phyloP scores from a whole-genome alignment of 1,140 invertebrate species.

The Lanistes nyassanus region DNA sequence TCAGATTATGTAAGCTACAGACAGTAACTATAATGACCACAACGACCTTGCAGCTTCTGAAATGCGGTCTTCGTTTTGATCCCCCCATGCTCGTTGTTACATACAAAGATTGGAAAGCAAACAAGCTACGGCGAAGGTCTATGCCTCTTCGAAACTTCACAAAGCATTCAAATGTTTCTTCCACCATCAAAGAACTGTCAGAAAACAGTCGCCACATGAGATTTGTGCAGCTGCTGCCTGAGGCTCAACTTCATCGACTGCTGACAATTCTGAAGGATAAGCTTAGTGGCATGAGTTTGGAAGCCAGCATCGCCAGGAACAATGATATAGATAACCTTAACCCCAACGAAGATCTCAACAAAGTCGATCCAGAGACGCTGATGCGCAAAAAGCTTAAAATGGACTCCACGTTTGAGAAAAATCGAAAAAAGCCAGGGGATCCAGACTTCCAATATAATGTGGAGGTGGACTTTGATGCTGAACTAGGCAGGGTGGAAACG shows the following conservation, averaged over 20 bases:
- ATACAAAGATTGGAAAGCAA: conserved; percentile 50
- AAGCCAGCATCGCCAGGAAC: conserved; percentile 63
- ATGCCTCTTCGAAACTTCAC: conserved; percentile 66
- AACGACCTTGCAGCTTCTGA: conserved; percentile 34
- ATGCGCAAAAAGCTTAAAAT: conserved; percentile 68
- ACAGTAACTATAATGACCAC: conserved; percentile 9
- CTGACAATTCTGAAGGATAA: conserved; percentile 60
- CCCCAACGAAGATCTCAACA: conserved; percentile 70
- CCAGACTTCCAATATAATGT: conserved; percentile 68
- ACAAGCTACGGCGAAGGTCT: conserved; percentile 56
- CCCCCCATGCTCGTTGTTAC: conserved; percentile 63
- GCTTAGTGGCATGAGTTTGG: conserved; percentile 57
- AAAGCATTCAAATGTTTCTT: conserved; percentile 52
- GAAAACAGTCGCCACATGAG: conserved; percentile 49
- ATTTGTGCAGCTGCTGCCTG: conserved; percentile 53
- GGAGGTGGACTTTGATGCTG: conserved; percentile 63
- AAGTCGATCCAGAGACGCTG: conserved; percentile 64
- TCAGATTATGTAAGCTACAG: no score
- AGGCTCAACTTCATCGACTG: conserved; percentile 56
- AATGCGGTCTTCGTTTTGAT: conserved; percentile 64
- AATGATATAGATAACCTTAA: conserved; percentile 58
- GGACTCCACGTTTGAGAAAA: conserved; percentile 67
- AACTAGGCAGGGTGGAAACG: conserved; percentile 48
- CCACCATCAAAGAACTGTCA: conserved; percentile 52
- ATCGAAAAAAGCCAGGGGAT: conserved; percentile 66